Evolutionary conservation across 2,888 invertebrate genomes (phyloP).

Genomic region (Deladenus siricidicola): DNA sequence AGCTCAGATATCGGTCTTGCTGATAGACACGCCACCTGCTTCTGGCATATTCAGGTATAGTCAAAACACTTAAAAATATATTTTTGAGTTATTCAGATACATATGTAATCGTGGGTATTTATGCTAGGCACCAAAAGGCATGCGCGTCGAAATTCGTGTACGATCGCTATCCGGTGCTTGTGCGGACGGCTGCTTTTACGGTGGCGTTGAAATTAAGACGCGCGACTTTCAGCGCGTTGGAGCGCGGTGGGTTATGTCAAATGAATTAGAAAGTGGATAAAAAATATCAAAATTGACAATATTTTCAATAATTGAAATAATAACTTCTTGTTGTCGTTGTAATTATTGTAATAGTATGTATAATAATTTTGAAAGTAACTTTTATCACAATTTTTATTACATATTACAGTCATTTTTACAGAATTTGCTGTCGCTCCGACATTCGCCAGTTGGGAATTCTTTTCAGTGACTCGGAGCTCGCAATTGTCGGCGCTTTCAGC

Average conservation of each 20-base stretch:
- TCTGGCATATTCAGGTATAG: conserved; percentile 25
- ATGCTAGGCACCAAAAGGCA: conserved; percentile 26
- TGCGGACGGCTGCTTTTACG: conserved; percentile 42
- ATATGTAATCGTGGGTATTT: neutral
- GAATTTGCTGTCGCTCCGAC: conserved; percentile 22
- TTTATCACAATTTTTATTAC: neutral
- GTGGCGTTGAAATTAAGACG: conserved; percentile 43
- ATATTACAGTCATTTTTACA: too few species aligned
- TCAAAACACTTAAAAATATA: neutral
- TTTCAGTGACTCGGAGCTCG: conserved; percentile 18
- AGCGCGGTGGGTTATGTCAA: conserved; percentile 9
- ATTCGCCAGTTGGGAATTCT: conserved; percentile 14
- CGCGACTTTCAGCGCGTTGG: conserved; percentile 22
- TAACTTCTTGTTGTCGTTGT: too few species aligned
- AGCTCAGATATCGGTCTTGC: conserved; percentile 11
- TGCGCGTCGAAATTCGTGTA: conserved; percentile 33
- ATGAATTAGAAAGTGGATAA: neutral
- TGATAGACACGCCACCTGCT: conserved; percentile 24
- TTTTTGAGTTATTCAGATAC: neutral
- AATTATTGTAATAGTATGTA: too few species aligned
- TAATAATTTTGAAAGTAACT: too few species aligned
- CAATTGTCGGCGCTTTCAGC: conserved; percentile 22
- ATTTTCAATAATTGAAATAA: too few species aligned
- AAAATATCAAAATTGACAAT: neutral
- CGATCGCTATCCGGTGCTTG: conserved; percentile 27